Base-by-base conservation (phyloP, 2,113 vertebrate species). In the Abramis brama region DNA sequence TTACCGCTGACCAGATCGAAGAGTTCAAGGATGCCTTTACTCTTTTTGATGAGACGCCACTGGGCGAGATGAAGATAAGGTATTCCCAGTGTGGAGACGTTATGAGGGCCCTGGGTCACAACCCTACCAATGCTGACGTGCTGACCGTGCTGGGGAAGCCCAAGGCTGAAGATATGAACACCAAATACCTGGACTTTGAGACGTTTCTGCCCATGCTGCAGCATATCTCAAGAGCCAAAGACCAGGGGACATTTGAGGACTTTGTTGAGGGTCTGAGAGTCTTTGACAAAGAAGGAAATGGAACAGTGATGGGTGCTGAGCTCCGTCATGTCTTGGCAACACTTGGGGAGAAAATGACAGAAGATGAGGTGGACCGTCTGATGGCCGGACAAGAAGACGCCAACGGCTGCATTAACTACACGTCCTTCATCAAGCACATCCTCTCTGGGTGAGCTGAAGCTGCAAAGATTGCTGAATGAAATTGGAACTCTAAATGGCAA, bases 1-100 rank as follows among this genome's bases (percentile, higher is more conserved):
- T 96, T 92, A 92, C 43, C 0, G 74, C 94, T 0, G 96, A 98
- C 88, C 97, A 97, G 93, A 94, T 96, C 0, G 96, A 98, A 83
- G 98, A 99, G 91, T 99, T 98, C 94, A 95, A 95, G 82, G 98
- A 99, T 59, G 98, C 98, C 74, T 99, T 99, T 84, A 95, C 97
- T 0, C 92, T 99, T 79, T 99, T 99, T 5, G 97, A 99, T 66
- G 94, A 96, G 85, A 98, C 97, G 0, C 94, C 97, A 0, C 25
- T 90, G 0, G 97, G 97, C 1, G 95, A 97, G 89, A 96, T 99
- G 98, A 99, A 98, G 95, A 98, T 99, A 91, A 94, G 92, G 27
- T 98, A 93, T 0, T 92, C 93, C 0, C 98, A 99, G 91, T 99
- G 98, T 0, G 98, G 98, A 0, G 98, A 99, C 0, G 96, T 99